Evolutionary conservation across 2,113 vertebrate species (phyloP).

Genomic region (Pachycephala philippinensis): DNA sequence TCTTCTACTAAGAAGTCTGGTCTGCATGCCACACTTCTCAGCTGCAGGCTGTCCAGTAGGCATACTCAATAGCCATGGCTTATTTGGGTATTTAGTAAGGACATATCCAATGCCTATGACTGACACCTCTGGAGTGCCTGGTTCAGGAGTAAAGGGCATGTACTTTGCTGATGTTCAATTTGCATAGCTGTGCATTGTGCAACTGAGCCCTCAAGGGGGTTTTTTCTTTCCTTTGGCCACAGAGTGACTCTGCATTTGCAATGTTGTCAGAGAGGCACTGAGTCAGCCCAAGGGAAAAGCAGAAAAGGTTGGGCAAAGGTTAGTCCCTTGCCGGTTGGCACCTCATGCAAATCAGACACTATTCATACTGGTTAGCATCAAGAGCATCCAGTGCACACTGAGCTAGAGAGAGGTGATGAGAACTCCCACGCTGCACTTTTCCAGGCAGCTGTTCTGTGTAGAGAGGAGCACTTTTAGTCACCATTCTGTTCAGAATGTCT

Average conservation of each 20-base stretch:
- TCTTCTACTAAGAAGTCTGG: background rate
- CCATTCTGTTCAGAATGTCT: background rate
- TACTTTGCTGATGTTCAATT: background rate
- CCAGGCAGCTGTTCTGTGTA: background rate
- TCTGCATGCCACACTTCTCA: background rate
- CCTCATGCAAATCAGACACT: background rate
- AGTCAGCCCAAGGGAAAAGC: background rate
- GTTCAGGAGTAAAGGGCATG: background rate
- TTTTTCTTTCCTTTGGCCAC: background rate
- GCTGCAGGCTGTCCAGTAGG: background rate
- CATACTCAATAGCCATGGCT: background rate
- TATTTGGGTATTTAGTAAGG: background rate
- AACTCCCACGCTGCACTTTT: background rate
- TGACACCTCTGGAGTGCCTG: background rate
- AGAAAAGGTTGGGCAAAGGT: background rate
- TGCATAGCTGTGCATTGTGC: background rate
- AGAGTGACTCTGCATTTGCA: background rate
- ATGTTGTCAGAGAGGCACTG: background rate
- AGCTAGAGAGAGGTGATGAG: background rate
- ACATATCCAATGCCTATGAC: fast-evolving
- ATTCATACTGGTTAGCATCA: background rate
- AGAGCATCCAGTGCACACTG: background rate
- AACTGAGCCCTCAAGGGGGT: background rate
- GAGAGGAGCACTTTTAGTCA: background rate
- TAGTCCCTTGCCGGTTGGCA: background rate